Evolutionary conservation across 2,888 invertebrate genomes (phyloP).

Genomic region (Drosophila quinaria): DNA sequence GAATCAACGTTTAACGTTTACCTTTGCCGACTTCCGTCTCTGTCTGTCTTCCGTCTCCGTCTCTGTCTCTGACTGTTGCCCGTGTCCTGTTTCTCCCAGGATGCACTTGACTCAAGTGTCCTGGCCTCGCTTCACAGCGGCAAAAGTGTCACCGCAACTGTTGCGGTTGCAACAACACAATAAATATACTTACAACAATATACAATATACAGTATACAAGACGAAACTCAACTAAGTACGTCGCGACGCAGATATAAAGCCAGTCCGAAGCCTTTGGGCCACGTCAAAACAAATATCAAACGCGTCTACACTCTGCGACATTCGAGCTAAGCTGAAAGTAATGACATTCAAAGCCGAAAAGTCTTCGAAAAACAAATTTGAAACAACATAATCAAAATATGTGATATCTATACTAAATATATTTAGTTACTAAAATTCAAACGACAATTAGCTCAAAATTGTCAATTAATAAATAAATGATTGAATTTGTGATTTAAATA

Average conservation of each 20-base stretch:
- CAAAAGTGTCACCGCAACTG: constrained; percentile 76
- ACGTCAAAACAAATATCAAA: constrained; percentile 37
- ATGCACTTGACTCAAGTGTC: constrained; percentile 74
- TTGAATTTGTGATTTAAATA: no score
- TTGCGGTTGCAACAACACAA: constrained; percentile 62
- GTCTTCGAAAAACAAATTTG: no score
- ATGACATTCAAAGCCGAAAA: background rate
- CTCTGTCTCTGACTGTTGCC: background rate
- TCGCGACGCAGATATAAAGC: background rate
- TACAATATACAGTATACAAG: background rate
- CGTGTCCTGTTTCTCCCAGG: constrained; percentile 9
- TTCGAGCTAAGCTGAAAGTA: background rate
- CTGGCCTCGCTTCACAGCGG: constrained; percentile 64
- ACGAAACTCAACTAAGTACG: background rate
- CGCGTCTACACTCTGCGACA: constrained; percentile 32
- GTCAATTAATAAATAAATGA: no score
- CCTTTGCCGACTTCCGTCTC: constrained; percentile 4
- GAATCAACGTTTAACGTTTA: constrained; percentile 46
- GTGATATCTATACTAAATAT: no score
- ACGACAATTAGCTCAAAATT: no score
- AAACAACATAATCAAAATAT: no score
- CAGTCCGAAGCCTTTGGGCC: constrained; percentile 17
- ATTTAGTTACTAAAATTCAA: no score
- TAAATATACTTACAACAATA: constrained; percentile 12
- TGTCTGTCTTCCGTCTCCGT: background rate